phyloP scores from a whole-genome alignment of 53 echinoderm and acorn worm genomes.

The Luidia sarsii region DNA sequence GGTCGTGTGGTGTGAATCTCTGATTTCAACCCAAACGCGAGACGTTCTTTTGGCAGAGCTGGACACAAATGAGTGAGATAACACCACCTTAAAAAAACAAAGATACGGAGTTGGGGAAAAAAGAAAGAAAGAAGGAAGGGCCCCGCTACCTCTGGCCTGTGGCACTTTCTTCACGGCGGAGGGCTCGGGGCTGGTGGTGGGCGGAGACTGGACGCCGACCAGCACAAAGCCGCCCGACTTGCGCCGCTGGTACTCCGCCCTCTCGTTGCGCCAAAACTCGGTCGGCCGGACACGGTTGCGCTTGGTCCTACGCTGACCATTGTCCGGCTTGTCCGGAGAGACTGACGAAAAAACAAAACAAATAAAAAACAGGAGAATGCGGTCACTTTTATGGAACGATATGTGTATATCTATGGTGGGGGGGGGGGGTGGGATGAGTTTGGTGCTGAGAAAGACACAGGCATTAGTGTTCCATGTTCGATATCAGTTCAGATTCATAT shows the following conservation, averaged over 20 bases:
- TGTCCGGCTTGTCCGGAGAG: constrained; percentile 12
- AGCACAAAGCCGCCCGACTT: constrained; percentile 88
- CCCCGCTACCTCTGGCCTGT: too few species aligned
- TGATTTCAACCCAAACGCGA: too few species aligned
- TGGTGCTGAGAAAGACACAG: background rate
- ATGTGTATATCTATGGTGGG: background rate
- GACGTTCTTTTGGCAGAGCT: too few species aligned
- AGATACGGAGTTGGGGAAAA: too few species aligned
- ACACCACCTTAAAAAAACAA: too few species aligned
- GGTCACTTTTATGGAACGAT: background rate
- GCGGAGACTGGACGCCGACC: constrained; percentile 68
- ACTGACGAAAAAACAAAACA: constrained; percentile 1
- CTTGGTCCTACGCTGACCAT: constrained; percentile 57
- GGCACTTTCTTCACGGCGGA: background rate
- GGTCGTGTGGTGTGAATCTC: too few species aligned
- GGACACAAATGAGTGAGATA: too few species aligned
- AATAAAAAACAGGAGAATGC: background rate
- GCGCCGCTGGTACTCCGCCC: constrained; percentile 78
- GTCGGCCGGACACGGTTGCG: constrained; percentile 74
- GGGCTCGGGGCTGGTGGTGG: constrained; percentile 2
- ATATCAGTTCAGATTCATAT: too few species aligned
- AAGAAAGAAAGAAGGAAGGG: too few species aligned
- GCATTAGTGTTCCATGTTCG: too few species aligned
- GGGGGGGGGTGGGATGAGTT: background rate
- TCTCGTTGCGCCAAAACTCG: constrained; percentile 91